Evolutionary conservation across 2,888 invertebrate species (phyloP).

Genomic region (Nowickia ferox): DNA sequence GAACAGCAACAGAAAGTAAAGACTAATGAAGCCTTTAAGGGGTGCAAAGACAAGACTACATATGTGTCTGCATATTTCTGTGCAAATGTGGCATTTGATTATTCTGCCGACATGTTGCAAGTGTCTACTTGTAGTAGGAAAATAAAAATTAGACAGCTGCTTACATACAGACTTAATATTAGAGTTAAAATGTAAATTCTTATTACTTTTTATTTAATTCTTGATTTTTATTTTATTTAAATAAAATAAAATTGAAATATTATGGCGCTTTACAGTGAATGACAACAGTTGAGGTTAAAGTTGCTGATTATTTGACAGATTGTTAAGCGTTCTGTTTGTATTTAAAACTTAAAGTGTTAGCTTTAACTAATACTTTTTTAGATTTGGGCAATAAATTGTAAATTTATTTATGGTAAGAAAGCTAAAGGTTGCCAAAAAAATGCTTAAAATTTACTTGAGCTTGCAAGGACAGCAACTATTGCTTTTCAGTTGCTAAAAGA

Average conservation of each 20-base stretch:
- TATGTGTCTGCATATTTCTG: conserved; percentile 10
- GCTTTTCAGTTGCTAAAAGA: too few relatives aligned
- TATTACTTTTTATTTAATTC: conserved; percentile 38
- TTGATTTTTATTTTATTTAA: conserved; percentile 7
- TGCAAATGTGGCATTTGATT: conserved; percentile 62
- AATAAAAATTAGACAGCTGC: conserved; percentile 27
- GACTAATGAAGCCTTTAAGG: too few relatives aligned
- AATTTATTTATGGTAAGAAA: background rate
- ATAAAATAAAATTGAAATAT: conserved; percentile 66
- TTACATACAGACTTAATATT: conserved; percentile 23
- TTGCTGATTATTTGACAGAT: conserved; percentile 79
- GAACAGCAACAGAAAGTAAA: too few relatives aligned
- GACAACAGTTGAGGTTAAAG: conserved; percentile 80
- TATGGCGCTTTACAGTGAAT: conserved; percentile 69
- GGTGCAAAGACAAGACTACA: too few relatives aligned
- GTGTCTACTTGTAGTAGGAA: conserved; percentile 51
- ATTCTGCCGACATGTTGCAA: conserved; percentile 69
- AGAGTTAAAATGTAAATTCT: conserved; percentile 18
- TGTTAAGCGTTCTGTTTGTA: conserved; percentile 68
- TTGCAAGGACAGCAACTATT: too few relatives aligned
- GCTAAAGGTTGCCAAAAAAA: too few relatives aligned
- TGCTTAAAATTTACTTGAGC: too few relatives aligned
- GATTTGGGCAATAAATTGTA: conserved; percentile 34
- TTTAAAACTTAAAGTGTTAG: conserved; percentile 7
- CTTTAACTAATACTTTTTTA: conserved; percentile 5